Conservation (phyloP, 2,113 vertebrate genomes). For the Australoheros scitulus region DNA sequence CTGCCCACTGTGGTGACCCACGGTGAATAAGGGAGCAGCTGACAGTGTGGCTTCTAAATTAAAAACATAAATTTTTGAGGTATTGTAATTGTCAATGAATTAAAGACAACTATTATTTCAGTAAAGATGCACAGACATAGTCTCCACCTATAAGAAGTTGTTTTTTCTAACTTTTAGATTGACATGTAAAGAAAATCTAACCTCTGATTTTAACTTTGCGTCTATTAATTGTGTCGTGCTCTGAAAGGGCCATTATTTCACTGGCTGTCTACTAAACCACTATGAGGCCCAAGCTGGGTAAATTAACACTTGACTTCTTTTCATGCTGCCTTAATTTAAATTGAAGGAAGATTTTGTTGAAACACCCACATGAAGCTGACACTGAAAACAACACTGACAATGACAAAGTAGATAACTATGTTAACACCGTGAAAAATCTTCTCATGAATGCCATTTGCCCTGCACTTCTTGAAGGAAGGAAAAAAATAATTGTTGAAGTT, state of each 20-base stretch:
- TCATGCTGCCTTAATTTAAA: neutral
- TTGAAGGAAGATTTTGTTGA: neutral
- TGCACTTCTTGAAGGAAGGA: neutral
- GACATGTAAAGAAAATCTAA: neutral
- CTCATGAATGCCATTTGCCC: neutral
- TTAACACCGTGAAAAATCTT: neutral
- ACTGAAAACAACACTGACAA: neutral
- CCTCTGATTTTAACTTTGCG: neutral
- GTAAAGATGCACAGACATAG: too few relatives aligned
- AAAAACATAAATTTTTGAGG: too few relatives aligned
- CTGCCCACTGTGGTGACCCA: too few relatives aligned
- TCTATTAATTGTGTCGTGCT: neutral
- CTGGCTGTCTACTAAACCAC: neutral
- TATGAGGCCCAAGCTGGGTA: neutral
- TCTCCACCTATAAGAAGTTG: too few relatives aligned
- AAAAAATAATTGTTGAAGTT: neutral
- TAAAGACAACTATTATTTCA: too few relatives aligned
- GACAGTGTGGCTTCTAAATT: too few relatives aligned
- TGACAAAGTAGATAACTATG: neutral
- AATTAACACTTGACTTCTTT: neutral
- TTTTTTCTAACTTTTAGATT: neutral
- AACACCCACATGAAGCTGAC: neutral
- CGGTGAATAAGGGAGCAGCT: too few relatives aligned
- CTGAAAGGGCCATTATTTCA: neutral
- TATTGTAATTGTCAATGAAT: too few relatives aligned